Base-by-base conservation (phyloP, 2,888 invertebrate genomes). In the Trypoxylon attenuatum region DNA sequence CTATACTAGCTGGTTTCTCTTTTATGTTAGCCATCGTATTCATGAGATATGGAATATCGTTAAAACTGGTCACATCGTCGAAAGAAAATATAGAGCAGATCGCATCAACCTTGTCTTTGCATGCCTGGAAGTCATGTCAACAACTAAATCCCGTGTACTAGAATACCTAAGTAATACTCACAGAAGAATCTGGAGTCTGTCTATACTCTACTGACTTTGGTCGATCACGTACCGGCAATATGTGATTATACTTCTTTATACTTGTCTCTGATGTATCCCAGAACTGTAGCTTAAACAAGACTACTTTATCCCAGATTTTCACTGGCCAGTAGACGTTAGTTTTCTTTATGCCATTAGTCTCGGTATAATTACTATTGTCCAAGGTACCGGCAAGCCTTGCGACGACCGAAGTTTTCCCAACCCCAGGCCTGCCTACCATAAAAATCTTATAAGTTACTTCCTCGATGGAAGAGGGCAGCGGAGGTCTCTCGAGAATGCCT, bases 211-310 rank as follows among this genome's bases (percentile, higher is more conserved):
- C 2, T 19, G 15, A 21, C 8, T 10, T 10, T 27, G 22, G 22
- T 23, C 15, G 38, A 6, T 8, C 53, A 78, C 87, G 79, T 80
- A 90, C 90, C 5, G 89, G 88, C 53, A 89, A 72, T 57, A 90
- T 88, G 69, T 91, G 90, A 75, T 89, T 89, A 76, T 89, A 91
- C 78, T 89, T 90, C 76, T 89, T 90, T 6, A 89, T 81, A 38
- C 89, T 88, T 41, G 84, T 87, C 57, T 90, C 90, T 1, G 90
- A 90, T 4, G 90, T 89, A 81, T 91, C 90, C 90, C 90, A 90
- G 56, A 90, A 88, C 69, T 90, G 89, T 8, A 91, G 79, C 67
- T 89, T 88, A 73, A 90, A 90, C 50, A 91, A 75, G 19, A 90
- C 88, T 3, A 88, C 85, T 77, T 89, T 89, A 55, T 89, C 89